Evolutionary conservation across 2,888 invertebrate genomes (phyloP).

Genomic region (Strigamia crassipes): DNA sequence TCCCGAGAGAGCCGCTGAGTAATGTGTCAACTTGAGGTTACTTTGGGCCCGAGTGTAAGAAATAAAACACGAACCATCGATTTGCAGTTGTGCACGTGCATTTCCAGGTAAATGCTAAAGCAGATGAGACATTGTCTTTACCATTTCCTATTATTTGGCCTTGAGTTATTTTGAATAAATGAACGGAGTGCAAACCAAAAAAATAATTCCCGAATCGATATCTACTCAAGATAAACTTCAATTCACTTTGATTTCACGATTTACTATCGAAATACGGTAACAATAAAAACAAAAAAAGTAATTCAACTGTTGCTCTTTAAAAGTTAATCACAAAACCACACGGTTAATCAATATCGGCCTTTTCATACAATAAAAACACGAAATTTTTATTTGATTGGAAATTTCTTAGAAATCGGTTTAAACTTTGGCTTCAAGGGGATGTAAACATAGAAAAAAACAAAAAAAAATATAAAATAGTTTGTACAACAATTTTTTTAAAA

Average conservation of each 20-base stretch:
- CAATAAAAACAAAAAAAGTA: not conserved
- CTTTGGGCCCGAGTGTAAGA: not conserved
- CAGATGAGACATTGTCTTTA: not conserved
- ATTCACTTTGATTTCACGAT: not conserved
- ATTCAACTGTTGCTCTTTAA: no score
- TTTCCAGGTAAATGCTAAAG: conserved; percentile 30
- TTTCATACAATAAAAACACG: no score
- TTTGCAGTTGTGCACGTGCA: conserved; percentile 3
- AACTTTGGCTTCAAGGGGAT: no score
- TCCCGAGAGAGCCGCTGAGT: not conserved
- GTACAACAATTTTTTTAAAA: no score
- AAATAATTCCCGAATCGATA: not conserved
- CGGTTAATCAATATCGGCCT: no score
- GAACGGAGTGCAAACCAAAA: not conserved
- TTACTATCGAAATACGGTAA: no score
- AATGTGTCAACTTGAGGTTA: conserved; percentile 23
- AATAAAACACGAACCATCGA: conserved; percentile 28
- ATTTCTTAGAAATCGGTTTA: no score
- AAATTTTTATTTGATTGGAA: no score
- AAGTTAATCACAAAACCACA: no score
- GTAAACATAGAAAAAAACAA: no score
- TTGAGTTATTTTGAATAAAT: conserved; percentile 13
- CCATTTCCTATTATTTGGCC: not conserved
- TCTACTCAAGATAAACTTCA: not conserved
- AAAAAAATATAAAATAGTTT: no score